A percentile compares a stretch with the other conserved stretches of the same genome.
Evolutionary conservation across 2,113 vertebrate genomes (phyloP).

Genomic region (Hippocampus guttulatus): DNA sequence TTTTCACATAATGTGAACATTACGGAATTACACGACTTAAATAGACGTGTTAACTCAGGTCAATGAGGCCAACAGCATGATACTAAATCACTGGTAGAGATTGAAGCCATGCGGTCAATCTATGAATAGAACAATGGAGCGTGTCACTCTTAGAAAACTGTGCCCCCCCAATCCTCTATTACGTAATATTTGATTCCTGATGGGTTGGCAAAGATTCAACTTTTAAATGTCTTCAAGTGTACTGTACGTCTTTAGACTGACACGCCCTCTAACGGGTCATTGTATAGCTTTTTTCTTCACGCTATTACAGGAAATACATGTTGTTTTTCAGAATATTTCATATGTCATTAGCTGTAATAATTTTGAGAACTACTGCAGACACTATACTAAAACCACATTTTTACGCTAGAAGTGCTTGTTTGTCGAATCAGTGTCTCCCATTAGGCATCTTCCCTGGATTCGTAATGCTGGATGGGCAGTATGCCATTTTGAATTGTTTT

Average conservation of each 20-base stretch:
- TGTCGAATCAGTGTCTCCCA: too few relatives aligned
- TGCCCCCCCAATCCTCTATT: background rate
- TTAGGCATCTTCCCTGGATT: too few relatives aligned
- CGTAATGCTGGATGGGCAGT: too few relatives aligned
- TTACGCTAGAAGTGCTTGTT: too few relatives aligned
- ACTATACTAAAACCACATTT: too few relatives aligned
- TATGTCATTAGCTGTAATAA: too few relatives aligned
- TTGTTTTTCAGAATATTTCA: too few relatives aligned
- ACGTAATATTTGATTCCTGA: background rate
- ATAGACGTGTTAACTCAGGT: background rate
- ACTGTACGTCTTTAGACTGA: background rate
- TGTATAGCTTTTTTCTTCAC: too few relatives aligned
- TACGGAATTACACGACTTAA: background rate
- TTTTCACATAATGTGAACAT: background rate
- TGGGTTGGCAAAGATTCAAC: background rate
- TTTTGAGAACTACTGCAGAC: too few relatives aligned
- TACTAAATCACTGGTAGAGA: constrained; percentile 22
- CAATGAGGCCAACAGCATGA: background rate
- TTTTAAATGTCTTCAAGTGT: background rate
- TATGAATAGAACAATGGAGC: constrained; percentile 34
- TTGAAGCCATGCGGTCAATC: constrained; percentile 29
- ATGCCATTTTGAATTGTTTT: too few relatives aligned
- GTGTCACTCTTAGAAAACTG: background rate
- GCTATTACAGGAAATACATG: too few relatives aligned
- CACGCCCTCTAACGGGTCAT: too few relatives aligned